phyloP scores from a whole-genome alignment of 2,113 vertebrate genomes.

The Muscicapa adusta region DNA sequence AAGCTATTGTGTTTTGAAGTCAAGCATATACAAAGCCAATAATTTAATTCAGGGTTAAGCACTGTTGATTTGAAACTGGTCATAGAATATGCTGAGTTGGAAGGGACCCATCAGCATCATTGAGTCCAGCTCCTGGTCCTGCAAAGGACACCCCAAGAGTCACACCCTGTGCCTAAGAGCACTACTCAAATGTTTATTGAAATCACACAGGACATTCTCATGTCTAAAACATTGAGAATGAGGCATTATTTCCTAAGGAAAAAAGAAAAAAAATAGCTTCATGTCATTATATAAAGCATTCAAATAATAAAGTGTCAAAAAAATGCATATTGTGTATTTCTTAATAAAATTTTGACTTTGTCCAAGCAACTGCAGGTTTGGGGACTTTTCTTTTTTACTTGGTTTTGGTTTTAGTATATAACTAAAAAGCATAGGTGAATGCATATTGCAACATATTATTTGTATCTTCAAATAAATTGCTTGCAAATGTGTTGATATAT shows the following conservation, averaged over 20 bases:
- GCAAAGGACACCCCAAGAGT: not conserved
- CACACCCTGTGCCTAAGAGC: too few species aligned
- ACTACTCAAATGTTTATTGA: too few species aligned
- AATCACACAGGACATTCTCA: not conserved
- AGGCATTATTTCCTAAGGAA: not conserved
- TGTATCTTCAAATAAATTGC: not conserved
- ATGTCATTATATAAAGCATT: not conserved
- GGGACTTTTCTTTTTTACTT: rapidly evolving
- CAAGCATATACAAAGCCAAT: not conserved
- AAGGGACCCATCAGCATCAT: not conserved
- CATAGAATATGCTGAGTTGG: not conserved
- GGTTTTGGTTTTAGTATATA: not conserved
- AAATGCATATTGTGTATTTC: not conserved
- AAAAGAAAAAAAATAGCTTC: too few species aligned
- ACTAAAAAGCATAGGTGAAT: not conserved
- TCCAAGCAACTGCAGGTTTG: not conserved
- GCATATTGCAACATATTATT: not conserved
- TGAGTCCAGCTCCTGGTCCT: not conserved
- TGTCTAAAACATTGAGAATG: not conserved
- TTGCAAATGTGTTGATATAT: not conserved
- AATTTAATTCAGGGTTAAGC: not conserved
- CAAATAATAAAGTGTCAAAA: not conserved
- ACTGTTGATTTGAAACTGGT: not conserved
- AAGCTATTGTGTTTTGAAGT: not conserved
- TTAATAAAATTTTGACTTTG: not conserved